Percentiles rank a stretch among this genome's conserved stretches.
Conservation (phyloP, 64 coral and sea anemone genomes). For the Actinia equina region DNA sequence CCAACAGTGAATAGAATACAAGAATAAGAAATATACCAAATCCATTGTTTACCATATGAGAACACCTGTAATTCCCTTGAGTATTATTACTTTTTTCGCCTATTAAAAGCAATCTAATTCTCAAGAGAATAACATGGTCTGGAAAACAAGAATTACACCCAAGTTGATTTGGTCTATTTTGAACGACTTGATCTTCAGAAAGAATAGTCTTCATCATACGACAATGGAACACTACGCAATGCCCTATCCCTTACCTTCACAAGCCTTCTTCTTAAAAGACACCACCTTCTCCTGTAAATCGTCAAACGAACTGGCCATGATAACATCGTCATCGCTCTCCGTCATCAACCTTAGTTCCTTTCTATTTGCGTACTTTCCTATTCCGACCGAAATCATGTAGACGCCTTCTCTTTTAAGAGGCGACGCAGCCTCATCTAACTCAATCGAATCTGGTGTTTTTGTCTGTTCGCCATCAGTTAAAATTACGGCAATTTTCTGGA, state of each 20-base stretch:
- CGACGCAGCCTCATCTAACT: constrained; percentile 10
- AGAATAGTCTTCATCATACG: too few species aligned
- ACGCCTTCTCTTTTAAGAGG: constrained; percentile 43
- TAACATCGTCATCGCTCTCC: constrained; percentile 47
- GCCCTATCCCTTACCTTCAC: neutral
- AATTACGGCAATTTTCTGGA: constrained; percentile 43
- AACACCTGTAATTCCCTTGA: too few species aligned
- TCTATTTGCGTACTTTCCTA: constrained; percentile 21
- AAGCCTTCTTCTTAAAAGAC: constrained; percentile 10
- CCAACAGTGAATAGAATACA: too few species aligned
- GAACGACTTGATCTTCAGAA: too few species aligned
- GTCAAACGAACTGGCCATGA: constrained; percentile 23
- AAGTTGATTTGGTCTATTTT: too few species aligned
- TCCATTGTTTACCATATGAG: too few species aligned
- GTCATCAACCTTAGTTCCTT: constrained; percentile 32
- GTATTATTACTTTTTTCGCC: too few species aligned
- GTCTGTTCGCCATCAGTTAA: constrained; percentile 50
- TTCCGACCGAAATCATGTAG: constrained; percentile 16
- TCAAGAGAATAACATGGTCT: too few species aligned
- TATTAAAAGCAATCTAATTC: too few species aligned
- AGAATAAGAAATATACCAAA: too few species aligned
- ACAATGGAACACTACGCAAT: neutral
- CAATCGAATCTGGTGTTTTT: constrained; percentile 18
- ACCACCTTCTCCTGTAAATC: constrained; percentile 24
- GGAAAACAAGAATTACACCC: too few species aligned